Percentiles rank a stretch among this genome's conserved stretches.
Conservation (phyloP, 2,888 invertebrate genomes). For the Poecilobothrus nobilitatus region DNA sequence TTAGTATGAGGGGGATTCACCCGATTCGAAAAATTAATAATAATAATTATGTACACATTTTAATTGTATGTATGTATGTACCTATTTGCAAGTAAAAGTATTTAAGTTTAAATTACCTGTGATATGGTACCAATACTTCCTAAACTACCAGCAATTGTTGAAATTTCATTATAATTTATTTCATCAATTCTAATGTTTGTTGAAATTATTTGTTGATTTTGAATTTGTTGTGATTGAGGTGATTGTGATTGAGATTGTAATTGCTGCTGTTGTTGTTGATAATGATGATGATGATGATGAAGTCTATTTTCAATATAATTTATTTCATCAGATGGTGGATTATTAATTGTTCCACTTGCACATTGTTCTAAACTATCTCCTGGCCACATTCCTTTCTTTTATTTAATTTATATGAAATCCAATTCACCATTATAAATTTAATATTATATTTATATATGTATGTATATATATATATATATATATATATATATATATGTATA, state of each 20-base stretch:
- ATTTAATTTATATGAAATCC: too few relatives aligned
- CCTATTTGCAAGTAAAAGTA: too few relatives aligned
- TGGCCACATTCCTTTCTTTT: slow-evolving; percentile 26
- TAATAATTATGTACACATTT: too few relatives aligned
- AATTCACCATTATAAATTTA: too few relatives aligned
- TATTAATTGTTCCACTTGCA: slow-evolving; percentile 37
- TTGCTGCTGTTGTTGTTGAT: background rate
- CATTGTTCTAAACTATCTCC: slow-evolving; percentile 35
- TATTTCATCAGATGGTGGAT: slow-evolving; percentile 1
- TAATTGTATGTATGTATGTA: too few relatives aligned
- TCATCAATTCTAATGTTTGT: slow-evolving; percentile 51
- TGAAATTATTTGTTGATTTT: slow-evolving; percentile 52
- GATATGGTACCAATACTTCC: slow-evolving; percentile 52
- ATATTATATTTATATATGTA: too few relatives aligned
- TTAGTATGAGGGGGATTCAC: too few relatives aligned
- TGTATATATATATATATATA: too few relatives aligned
- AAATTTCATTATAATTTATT: slow-evolving; percentile 44
- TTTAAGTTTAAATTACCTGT: slow-evolving; percentile 36
- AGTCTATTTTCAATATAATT: background rate
- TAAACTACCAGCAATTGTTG: slow-evolving; percentile 65
- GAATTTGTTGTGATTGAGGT: slow-evolving; percentile 29
- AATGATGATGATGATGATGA: slow-evolving; percentile 11
- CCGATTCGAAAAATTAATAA: too few relatives aligned
- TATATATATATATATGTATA: too few relatives aligned
- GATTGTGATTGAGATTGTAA: slow-evolving; percentile 10